Percentiles rank a stretch among this genome's conserved stretches.
Evolutionary conservation across 1,140 invertebrate genomes (phyloP).

Genomic region (Ditylenchus dipsaci): DNA sequence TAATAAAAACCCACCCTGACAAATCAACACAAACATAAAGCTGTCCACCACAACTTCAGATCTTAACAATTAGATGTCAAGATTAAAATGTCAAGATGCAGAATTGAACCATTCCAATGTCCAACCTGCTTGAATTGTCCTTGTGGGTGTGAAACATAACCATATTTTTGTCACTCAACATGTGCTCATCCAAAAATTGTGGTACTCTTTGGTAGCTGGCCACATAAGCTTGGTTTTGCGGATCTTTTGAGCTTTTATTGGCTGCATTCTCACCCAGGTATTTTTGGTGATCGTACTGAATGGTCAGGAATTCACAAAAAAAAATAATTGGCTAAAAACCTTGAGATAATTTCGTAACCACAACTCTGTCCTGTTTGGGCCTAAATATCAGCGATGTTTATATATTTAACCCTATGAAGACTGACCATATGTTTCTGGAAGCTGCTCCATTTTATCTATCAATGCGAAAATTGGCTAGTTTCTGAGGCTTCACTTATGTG

Average conservation of each 20-base stretch:
- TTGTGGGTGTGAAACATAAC: conserved; percentile 24
- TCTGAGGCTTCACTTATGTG: conserved; percentile 26
- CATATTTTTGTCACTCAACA: conserved; percentile 37
- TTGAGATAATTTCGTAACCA: conserved; percentile 25
- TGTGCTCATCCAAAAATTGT: conserved; percentile 27
- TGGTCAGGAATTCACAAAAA: not conserved
- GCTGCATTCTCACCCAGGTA: not conserved
- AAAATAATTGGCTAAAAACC: conserved; percentile 8
- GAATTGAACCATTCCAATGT: conserved; percentile 8
- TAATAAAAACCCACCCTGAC: conserved; percentile 12
- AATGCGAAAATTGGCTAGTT: conserved; percentile 28
- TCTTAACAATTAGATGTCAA: not conserved
- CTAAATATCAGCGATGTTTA: no score
- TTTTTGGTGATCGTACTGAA: conserved; percentile 29
- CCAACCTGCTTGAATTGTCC: not conserved
- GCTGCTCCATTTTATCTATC: conserved; percentile 31
- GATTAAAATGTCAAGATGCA: no score
- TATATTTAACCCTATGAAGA: not conserved
- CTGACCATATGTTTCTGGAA: conserved; percentile 6
- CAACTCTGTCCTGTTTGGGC: conserved; percentile 19
- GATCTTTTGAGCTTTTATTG: not conserved
- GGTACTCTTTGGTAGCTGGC: conserved; percentile 32
- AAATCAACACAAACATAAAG: conserved; percentile 38
- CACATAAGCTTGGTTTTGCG: not conserved
- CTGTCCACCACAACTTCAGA: conserved; percentile 9